phyloP scores from a whole-genome alignment of 2,888 invertebrate genomes.

The Therioaphis trifolii region DNA sequence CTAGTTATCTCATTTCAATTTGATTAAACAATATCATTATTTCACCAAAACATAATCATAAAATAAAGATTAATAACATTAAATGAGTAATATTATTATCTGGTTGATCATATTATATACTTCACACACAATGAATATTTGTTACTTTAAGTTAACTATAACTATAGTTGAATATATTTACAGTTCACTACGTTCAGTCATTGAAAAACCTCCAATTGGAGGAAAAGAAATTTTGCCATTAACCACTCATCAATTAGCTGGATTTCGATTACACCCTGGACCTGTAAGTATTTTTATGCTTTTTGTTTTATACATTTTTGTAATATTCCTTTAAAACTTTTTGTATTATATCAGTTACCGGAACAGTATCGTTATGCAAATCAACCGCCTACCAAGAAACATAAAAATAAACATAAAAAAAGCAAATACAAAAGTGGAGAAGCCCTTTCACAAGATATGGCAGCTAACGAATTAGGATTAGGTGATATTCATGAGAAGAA shows the following conservation, averaged over 20 bases:
- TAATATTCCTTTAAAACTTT: conserved; percentile 45
- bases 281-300: conserved; percentile 74
- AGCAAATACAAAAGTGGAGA: conserved; percentile 92
- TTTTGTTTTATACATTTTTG: not conserved
- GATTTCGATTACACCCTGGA: conserved; percentile 94
- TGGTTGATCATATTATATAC: too few species aligned
- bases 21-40: too few species aligned
- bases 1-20: too few species aligned
- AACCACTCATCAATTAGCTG: conserved; percentile 88
- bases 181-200: conserved; percentile 91
- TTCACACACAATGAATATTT: too few species aligned
- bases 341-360: conserved; percentile 75
- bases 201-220: conserved; percentile 94
- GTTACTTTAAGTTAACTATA: too few species aligned
- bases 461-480: conserved; percentile 68
- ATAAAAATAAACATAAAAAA: conserved; percentile 95
- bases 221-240: conserved; percentile 90
- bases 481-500: conserved; percentile 92
- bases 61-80: too few species aligned
- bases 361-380: conserved; percentile 95
- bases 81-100: too few species aligned
- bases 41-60: too few species aligned
- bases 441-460: conserved; percentile 79
- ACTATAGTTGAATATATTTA: too few species aligned
- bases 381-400: conserved; percentile 90